Conservation (phyloP, 2,113 vertebrate genomes). For the Antennarius striatus region DNA sequence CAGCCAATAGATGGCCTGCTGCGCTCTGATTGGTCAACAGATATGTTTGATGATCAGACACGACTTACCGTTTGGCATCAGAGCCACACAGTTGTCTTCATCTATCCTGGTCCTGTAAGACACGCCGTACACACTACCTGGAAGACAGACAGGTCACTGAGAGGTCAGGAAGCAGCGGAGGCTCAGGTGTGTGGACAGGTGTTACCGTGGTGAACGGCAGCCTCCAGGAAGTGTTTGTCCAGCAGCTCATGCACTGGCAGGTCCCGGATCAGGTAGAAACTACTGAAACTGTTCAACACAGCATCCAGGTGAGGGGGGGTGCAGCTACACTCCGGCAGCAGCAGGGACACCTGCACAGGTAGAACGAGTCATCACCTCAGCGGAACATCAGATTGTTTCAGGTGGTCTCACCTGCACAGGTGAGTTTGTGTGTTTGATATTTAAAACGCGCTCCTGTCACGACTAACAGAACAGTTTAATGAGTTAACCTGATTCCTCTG, state of each 20-base stretch:
- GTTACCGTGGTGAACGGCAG: conserved; percentile 84
- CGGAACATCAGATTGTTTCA: too few relatives aligned
- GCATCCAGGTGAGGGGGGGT: conserved; percentile 79
- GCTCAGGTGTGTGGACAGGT: neutral
- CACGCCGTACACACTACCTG: conserved; percentile 86
- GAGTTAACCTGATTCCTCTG: too few relatives aligned
- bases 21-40: too few relatives aligned
- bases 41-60: neutral
- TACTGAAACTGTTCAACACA: conserved; percentile 73
- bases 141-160: conserved; percentile 22
- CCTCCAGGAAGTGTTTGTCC: conserved; percentile 78
- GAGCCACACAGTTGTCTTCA: conserved; percentile 86
- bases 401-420: too few relatives aligned
- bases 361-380: neutral
- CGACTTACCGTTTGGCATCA: conserved; percentile 85
- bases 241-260: conserved; percentile 82
- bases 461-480: too few relatives aligned
- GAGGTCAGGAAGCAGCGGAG: neutral
- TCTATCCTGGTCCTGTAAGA: conserved; percentile 87
- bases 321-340: conserved; percentile 87
- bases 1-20: too few relatives aligned
- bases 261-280: conserved; percentile 85
- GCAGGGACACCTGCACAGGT: conserved; percentile 84
- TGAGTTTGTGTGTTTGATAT: too few relatives aligned
- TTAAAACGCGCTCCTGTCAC: too few relatives aligned